A percentile compares a stretch with the other conserved stretches of the same genome.
phyloP scores from a whole-genome alignment of 2,113 vertebrate species.

The Thamnophis sirtalis region DNA sequence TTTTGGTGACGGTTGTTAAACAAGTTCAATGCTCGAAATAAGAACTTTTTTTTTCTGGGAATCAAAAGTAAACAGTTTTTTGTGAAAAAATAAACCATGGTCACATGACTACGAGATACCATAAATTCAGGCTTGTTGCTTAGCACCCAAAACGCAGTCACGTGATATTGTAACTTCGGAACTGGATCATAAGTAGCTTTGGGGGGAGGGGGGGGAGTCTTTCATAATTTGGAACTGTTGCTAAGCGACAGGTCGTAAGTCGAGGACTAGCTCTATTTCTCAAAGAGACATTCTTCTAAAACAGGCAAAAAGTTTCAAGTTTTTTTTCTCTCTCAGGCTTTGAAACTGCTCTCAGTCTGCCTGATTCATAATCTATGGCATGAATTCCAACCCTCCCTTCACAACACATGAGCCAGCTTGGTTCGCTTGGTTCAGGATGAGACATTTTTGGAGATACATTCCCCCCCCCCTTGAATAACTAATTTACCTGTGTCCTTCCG shows the following conservation, averaged over 20 bases:
- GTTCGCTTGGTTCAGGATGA: not conserved
- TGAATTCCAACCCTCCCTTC: not conserved
- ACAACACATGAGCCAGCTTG: not conserved
- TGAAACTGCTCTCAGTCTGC: not conserved
- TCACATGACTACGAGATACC: not conserved
- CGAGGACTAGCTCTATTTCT: not conserved
- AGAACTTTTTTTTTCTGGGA: not conserved
- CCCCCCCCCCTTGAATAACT: not conserved
- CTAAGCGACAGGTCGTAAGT: not conserved
- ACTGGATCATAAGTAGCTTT: not conserved
- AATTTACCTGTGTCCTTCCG: conserved; percentile 76
- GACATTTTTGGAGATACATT: not conserved
- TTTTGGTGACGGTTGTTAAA: not conserved
- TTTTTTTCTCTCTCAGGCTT: not conserved
- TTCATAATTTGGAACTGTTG: not conserved
- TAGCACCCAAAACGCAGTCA: not conserved
- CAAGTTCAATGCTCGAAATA: not conserved
- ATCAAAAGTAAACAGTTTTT: not conserved
- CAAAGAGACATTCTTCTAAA: not conserved
- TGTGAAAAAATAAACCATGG: not conserved
- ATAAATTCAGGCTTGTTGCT: not conserved
- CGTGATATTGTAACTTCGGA: not conserved
- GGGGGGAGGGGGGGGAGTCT: not conserved
- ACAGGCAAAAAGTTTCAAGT: not conserved
- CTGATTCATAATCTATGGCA: not conserved